These are phyloP conservation scores for Aphrocallistes beatrix DNA, from an alignment of 37 sponge, comb jelly and placozoan genomes.

Conservation along the genomic window DNA sequence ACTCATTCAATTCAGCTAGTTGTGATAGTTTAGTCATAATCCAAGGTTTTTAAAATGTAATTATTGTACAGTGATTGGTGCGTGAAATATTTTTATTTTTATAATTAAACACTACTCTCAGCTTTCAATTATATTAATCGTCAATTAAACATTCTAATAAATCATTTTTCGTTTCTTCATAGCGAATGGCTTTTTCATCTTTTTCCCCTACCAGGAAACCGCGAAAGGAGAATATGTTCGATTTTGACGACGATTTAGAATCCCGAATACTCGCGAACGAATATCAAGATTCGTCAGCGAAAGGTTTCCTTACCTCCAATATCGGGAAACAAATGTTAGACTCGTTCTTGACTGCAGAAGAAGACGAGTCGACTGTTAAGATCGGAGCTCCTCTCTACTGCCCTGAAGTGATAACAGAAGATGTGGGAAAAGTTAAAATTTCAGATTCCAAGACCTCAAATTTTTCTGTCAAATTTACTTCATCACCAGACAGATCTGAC, in stretches of 20 bases:
- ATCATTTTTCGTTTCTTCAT: too few species aligned
- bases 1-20: too few species aligned
- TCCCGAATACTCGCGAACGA: not conserved
- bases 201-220: not conserved
- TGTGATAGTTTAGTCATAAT: too few species aligned
- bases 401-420: too few species aligned
- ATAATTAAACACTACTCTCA: too few species aligned
- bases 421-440: not conserved
- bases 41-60: too few species aligned
- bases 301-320: not conserved
- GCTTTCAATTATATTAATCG: too few species aligned
- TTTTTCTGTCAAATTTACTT: not conserved
- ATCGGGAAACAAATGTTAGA: not conserved
- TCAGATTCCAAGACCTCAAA: not conserved
- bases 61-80: too few species aligned
- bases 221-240: not conserved
- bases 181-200: too few species aligned
- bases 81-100: too few species aligned
- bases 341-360: not conserved
- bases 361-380: not conserved
- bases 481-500: not conserved
- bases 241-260: not conserved
- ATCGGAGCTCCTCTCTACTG: not conserved
- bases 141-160: too few species aligned
- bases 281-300: not conserved